Percentiles rank a stretch among this genome's conserved stretches.
Evolutionary conservation across 2,113 vertebrate species (phyloP).

Genomic region (Origma solitaria): DNA sequence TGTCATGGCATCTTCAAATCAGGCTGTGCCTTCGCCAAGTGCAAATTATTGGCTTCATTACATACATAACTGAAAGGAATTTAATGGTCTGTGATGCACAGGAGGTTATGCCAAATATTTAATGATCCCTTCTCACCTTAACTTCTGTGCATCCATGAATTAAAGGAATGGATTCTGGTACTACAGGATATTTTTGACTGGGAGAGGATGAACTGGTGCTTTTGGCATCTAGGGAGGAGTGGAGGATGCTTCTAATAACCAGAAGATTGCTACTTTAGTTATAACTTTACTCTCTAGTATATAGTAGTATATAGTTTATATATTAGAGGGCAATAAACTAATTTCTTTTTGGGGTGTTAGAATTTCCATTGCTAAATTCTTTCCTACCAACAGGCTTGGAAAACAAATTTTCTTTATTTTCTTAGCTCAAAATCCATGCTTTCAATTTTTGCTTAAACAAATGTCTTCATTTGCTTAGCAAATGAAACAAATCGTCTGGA

Average conservation of each 20-base stretch:
- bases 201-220: not conserved
- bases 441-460: not conserved
- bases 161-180: not conserved
- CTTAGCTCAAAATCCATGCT: not conserved
- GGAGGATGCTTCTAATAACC: not conserved
- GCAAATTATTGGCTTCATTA: constrained; percentile 8
- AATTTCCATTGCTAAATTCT: not conserved
- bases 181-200: not conserved
- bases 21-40: not conserved
- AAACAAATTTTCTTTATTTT: not conserved
- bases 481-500: not conserved
- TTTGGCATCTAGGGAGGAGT: not conserved
- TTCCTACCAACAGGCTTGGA: not conserved
- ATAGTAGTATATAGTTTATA: no score
- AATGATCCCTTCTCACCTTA: not conserved
- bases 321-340: not conserved
- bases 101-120: not conserved
- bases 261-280: not conserved
- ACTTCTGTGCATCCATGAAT: not conserved
- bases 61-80: not conserved
- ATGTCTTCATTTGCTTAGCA: not conserved
- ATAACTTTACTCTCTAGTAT: not conserved
- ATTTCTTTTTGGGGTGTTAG: not conserved
- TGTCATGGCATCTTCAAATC: not conserved
- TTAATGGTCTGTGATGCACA: not conserved